Evolutionary conservation across 2,797 vertebrate species (phyloP).

Genomic region (Pitangus sulphuratus): DNA sequence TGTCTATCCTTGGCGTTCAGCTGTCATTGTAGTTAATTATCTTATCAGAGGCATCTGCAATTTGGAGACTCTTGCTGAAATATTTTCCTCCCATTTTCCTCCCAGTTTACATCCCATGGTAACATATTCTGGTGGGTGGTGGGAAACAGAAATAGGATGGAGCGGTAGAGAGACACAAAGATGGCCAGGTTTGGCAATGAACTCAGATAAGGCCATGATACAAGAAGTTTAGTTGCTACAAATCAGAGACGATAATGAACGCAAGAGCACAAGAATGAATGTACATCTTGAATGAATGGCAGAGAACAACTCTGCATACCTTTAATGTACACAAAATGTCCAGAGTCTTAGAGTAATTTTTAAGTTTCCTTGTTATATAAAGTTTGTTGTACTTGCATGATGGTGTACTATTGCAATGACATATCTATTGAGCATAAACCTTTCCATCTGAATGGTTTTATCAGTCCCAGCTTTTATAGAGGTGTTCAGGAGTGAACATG

Average conservation of each 20-base stretch:
- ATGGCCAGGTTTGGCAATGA: neutral
- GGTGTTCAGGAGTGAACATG: neutral
- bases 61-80: neutral
- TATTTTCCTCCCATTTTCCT: neutral
- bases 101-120: neutral
- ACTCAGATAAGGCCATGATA: neutral
- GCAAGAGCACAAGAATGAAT: neutral
- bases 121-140: neutral
- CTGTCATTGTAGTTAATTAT: slow-evolving; percentile 43
- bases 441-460: neutral
- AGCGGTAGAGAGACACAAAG: neutral
- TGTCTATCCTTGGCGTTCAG: neutral
- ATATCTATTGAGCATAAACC: neutral
- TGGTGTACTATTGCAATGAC: neutral
- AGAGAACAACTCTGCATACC: neutral
- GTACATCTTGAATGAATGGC: neutral
- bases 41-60: slow-evolving; percentile 14
- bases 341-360: neutral
- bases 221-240: neutral
- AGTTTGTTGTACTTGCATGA: neutral
- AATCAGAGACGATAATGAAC: neutral
- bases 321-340: neutral
- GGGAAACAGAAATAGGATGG: neutral
- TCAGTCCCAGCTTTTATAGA: neutral
- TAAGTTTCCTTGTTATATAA: neutral